These are phyloP conservation scores for Gymnopithys bicolor DNA, from an alignment of 2,797 vertebrate genomes.

Conservation along the genomic window DNA sequence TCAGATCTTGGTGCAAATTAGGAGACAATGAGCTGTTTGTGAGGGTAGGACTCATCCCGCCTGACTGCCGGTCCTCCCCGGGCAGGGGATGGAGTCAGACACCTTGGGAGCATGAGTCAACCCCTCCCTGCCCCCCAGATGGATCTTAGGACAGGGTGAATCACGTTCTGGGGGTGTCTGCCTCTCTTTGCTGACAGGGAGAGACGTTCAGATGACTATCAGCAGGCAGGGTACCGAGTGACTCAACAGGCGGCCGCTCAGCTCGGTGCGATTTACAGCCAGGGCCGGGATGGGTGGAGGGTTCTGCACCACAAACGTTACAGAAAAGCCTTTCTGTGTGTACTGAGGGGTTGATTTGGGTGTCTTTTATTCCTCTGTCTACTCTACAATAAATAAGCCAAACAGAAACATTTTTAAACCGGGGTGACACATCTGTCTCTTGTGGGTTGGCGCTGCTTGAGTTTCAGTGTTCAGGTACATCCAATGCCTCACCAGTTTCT, in stretches of 20 bases:
- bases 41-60: neutral
- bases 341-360: neutral
- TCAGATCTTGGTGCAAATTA: neutral
- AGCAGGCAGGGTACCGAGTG: conserved; percentile 20
- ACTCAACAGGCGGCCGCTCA: conserved; percentile 16
- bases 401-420: conserved; percentile 28
- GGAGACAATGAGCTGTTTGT: neutral
- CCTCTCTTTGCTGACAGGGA: conserved; percentile 16
- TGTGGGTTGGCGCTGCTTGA: neutral
- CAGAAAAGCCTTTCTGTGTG: conserved; percentile 15
- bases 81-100: conserved; percentile 38
- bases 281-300: conserved; percentile 4
- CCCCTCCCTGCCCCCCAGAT: conserved; percentile 53
- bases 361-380: conserved; percentile 4
- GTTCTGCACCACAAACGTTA: neutral
- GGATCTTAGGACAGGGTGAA: conserved; percentile 59
- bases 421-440: conserved; percentile 22
- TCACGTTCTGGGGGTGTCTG: conserved; percentile 69
- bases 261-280: neutral
- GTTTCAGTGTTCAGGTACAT: neutral
- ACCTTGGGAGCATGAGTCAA: conserved; percentile 62
- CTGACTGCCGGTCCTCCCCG: neutral
- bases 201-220: conserved; percentile 62
- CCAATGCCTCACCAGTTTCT: neutral
- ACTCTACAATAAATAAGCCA: conserved; percentile 6